Evolutionary conservation across 2,113 vertebrate species (phyloP).

Genomic region (Dasyornis broadbenti): DNA sequence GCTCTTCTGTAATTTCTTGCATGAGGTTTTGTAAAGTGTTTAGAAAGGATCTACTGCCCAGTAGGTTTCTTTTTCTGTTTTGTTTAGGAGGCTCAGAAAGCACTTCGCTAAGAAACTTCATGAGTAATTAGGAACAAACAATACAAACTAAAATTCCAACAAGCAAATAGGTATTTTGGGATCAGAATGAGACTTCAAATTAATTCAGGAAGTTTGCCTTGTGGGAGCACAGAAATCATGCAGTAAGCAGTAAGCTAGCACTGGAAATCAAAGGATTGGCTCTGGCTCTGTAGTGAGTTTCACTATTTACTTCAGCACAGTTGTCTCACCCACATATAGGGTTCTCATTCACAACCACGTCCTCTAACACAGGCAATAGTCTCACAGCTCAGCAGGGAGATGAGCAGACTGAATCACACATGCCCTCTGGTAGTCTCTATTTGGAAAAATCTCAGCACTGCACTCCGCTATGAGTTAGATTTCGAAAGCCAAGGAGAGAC

Average conservation of each 20-base stretch:
- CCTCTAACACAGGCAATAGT: not conserved
- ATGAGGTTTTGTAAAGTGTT: not conserved
- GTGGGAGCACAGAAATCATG: not conserved
- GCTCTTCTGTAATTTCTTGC: not conserved
- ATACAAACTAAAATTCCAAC: not conserved
- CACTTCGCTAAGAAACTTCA: not conserved
- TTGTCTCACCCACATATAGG: not conserved
- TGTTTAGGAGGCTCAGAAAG: not conserved
- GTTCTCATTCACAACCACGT: not conserved
- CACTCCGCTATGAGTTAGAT: not conserved
- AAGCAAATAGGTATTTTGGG: not conserved
- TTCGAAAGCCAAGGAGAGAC: not conserved
- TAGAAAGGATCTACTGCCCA: not conserved
- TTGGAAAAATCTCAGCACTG: not conserved
- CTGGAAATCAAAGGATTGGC: not conserved
- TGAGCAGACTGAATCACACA: not conserved
- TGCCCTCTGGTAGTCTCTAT: not conserved
- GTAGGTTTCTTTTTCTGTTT: not conserved
- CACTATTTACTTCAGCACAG: conserved; percentile 7
- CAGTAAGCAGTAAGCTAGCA: not conserved
- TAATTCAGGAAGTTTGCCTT: not conserved
- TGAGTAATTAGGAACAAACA: not conserved
- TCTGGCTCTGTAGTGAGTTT: not conserved
- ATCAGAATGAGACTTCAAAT: not conserved
- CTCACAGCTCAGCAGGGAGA: not conserved